Conservation (phyloP, 2,113 vertebrate genomes). For the Epinephelus cyanopodus region DNA sequence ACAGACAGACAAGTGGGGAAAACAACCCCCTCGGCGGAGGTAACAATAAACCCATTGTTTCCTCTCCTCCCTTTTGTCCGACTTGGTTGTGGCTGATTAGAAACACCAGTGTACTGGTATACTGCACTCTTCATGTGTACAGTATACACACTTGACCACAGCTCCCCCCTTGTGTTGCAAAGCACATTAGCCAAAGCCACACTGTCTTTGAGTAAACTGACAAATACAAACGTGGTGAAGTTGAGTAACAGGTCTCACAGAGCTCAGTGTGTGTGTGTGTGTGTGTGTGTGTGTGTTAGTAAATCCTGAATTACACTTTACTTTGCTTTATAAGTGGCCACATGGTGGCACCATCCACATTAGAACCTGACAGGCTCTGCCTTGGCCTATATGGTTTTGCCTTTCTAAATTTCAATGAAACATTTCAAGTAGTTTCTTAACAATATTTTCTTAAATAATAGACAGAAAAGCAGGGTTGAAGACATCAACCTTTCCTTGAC, state of each 20-base stretch:
- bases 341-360: not conserved
- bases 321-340: not conserved
- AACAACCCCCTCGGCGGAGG: not conserved
- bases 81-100: slow-evolving; percentile 42
- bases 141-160: slow-evolving; percentile 10
- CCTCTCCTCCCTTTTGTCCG: not conserved
- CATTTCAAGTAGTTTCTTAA: not conserved
- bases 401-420: not conserved
- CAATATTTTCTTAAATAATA: not conserved
- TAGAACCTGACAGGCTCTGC: not conserved
- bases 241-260: not conserved
- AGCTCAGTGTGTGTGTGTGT: not conserved
- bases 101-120: slow-evolving; percentile 29
- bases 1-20: not conserved
- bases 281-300: not conserved
- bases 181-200: not conserved
- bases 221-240: not conserved
- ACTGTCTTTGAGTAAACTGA: not conserved
- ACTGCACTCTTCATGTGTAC: not conserved
- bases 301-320: not conserved
- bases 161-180: not conserved
- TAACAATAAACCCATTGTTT: slow-evolving; percentile 52
- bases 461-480: not conserved
- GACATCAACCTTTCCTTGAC: not conserved
- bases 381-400: not conserved